Evolutionary conservation across 2,797 vertebrate genomes (phyloP).

Genomic region (Sebastes glaucus): DNA sequence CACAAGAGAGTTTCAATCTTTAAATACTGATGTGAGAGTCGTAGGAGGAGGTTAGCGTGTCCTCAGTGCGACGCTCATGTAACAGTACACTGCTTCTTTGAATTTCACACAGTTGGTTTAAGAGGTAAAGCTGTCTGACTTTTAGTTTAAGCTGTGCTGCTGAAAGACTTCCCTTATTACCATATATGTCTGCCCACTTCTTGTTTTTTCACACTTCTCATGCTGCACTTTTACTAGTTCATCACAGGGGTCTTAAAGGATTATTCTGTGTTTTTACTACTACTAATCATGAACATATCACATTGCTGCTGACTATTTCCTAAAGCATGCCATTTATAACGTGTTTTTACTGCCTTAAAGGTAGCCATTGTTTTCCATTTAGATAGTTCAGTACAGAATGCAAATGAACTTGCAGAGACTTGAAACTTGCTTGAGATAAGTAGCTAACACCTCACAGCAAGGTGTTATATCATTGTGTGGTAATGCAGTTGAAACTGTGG

Average conservation of each 20-base stretch:
- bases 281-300: neutral
- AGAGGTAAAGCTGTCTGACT: conserved; percentile 10
- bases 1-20: conserved; percentile 43
- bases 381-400: neutral
- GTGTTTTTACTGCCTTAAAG: neutral
- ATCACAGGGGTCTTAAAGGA: neutral
- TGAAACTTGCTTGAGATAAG: neutral
- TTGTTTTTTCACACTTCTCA: neutral
- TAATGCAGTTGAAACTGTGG: neutral
- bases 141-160: conserved; percentile 17
- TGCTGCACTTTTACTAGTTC: neutral
- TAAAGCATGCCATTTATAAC: neutral
- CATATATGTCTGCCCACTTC: neutral
- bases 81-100: neutral
- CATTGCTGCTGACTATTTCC: neutral
- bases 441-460: neutral
- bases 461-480: neutral
- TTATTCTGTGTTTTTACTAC: neutral
- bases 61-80: neutral
- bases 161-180: neutral
- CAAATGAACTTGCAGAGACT: neutral
- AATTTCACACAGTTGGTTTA: conserved; percentile 9
- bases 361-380: neutral
- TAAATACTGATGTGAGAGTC: conserved; percentile 64
- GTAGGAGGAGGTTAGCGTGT: conserved; percentile 9